A percentile compares a stretch with the other conserved stretches of the same genome.
Conservation (phyloP, 1,140 invertebrate genomes). For the Brachionus calyciflorus region DNA sequence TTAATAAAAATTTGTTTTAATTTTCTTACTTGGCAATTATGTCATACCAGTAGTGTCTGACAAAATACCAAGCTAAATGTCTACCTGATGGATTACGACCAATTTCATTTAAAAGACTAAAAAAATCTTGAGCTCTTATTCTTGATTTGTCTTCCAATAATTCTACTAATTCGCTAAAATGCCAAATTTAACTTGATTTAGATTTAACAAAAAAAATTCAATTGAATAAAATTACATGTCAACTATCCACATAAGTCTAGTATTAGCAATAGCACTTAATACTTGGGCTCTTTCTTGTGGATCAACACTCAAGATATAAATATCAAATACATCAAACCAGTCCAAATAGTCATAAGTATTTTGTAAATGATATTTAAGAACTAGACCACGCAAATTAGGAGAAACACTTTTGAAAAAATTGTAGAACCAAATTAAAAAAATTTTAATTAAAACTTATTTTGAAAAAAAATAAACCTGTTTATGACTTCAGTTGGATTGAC, state of each 20-base stretch:
- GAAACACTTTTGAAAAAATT: too few relatives aligned
- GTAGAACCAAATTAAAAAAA: too few relatives aligned
- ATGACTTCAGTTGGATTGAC: not conserved
- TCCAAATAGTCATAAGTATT: constrained; percentile 38
- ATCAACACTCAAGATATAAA: not conserved
- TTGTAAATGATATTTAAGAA: constrained; percentile 18
- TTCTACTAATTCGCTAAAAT: constrained; percentile 22
- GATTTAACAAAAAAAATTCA: not conserved
- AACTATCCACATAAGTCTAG: constrained; percentile 31
- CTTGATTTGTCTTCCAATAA: not conserved
- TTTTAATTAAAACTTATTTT: not conserved
- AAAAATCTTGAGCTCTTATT: constrained; percentile 44
- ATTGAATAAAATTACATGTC: constrained; percentile 8
- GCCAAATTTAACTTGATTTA: not conserved
- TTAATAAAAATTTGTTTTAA: not conserved
- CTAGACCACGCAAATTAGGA: not conserved
- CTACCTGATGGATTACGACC: constrained; percentile 26
- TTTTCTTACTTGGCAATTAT: not conserved
- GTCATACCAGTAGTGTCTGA: constrained; percentile 10
- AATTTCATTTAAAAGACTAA: not conserved
- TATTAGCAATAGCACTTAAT: constrained; percentile 2
- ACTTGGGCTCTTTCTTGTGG: constrained; percentile 36
- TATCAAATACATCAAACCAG: constrained; percentile 16
- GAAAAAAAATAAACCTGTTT: not conserved
- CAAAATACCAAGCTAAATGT: constrained; percentile 19